phyloP scores from a whole-genome alignment of 2,113 vertebrate genomes.

The Callocephalon fimbriatum region DNA sequence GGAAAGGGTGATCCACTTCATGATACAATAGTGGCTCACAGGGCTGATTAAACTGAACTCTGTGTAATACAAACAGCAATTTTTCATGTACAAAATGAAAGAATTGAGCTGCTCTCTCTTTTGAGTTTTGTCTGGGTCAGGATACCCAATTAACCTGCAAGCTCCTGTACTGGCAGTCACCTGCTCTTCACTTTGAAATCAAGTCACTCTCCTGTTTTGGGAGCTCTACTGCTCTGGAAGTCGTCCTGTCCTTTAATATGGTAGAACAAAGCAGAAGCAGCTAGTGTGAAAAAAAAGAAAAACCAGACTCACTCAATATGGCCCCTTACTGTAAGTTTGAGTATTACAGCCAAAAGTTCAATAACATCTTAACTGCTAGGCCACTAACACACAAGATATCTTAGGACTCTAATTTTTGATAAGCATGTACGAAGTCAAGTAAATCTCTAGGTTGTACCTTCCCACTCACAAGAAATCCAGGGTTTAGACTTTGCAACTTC shows the following conservation, averaged over 20 bases:
- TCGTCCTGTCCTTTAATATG: conserved; percentile 49
- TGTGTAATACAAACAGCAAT: conserved; percentile 52
- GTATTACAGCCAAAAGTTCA: conserved; percentile 43
- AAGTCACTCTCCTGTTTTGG: conserved; percentile 67
- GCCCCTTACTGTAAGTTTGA: neutral
- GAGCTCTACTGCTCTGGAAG: conserved; percentile 45
- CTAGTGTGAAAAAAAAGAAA: conserved; percentile 10
- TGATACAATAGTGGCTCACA: conserved; percentile 26
- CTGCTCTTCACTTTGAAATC: conserved; percentile 72
- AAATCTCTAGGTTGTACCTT: conserved; percentile 1
- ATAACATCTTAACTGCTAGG: conserved; percentile 40
- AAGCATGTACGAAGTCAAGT: conserved; percentile 2
- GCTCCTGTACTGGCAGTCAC: conserved; percentile 62
- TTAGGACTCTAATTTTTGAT: conserved; percentile 14
- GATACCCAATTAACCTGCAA: conserved; percentile 73
- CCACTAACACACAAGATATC: conserved; percentile 5
- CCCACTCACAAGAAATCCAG: neutral
- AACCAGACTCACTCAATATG: neutral
- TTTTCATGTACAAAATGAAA: conserved; percentile 64
- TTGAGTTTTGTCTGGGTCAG: conserved; percentile 73
- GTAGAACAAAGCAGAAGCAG: conserved; percentile 52
- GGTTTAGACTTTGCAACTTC: neutral
- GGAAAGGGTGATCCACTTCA: conserved; percentile 52
- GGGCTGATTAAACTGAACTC: conserved; percentile 73
- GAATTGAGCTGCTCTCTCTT: conserved; percentile 62